Base-by-base conservation (phyloP, 2,888 invertebrate species). In the Phrixothrix hirtus region DNA sequence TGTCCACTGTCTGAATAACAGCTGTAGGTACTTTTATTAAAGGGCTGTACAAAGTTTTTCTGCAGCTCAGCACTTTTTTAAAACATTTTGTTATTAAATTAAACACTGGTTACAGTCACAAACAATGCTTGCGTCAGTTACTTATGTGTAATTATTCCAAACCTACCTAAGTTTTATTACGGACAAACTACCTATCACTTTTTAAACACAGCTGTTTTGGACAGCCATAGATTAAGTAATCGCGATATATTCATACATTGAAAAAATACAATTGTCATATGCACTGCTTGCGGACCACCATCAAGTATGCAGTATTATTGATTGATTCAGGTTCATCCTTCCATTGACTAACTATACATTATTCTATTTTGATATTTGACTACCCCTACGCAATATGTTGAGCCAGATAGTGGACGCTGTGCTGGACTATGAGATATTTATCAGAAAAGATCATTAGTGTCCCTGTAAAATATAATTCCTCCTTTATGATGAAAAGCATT, bases 341-440 rank as follows among this genome's bases (percentile, higher is more conserved):
- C 46, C 46, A 50, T 56, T 66, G 69, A 59, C 32, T 58, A 54
- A 59, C 65, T 63, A 55, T 54, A 55, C 62, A 62, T 69, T 68
- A 72, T 73, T 72, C 71, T 71, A 64, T 69, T 71, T 71, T 69
- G 70, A 71, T 70, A 71, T 73, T 71, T 66, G 66, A 65, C 69
- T 63, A 71, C 70, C 70, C 70, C 70, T 68, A 69, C 68, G 70
- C 71, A 70, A 72, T 70, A 70, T 70, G 70, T 67, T 70, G 55
- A 66, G 58, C 56, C 58, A 58, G 66, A 64, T 60, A 59, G 59
- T 62, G 59, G 61, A 61, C 62, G 41, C 50, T 57, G 58, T 55
- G 52, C 57, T 39, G 34, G 21, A 21, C 21, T 7, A 38, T 41
- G 38, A 59, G 55, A 63, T 60, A 63, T 59, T 59, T 59, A 61